A percentile compares a stretch with the other conserved stretches of the same genome.
These are phyloP conservation scores for Trachythela sp. DNA, from an alignment of 64 coral and sea anemone genomes.

Conservation along the genomic window DNA sequence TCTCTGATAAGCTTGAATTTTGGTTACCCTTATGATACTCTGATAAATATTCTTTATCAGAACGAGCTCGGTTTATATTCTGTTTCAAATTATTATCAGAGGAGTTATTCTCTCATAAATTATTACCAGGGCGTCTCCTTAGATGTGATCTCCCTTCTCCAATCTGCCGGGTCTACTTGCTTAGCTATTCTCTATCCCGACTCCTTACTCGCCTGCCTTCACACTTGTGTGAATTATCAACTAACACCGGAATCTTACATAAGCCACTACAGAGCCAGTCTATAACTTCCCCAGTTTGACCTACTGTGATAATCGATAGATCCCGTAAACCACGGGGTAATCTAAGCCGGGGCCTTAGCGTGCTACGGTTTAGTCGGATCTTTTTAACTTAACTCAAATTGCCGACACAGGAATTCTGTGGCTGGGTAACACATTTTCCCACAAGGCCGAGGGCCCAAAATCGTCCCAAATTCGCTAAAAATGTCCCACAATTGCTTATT, in stretches of 20 bases:
- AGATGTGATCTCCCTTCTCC: too few species aligned
- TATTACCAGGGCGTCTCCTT: too few species aligned
- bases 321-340: not conserved
- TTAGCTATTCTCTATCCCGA: too few species aligned
- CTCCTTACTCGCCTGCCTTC: not conserved
- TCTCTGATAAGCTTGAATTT: not conserved
- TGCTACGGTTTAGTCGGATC: not conserved
- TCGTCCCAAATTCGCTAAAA: too few species aligned
- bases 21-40: not conserved
- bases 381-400: not conserved
- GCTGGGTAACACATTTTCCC: not conserved
- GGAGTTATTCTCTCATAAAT: too few species aligned
- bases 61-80: too few species aligned
- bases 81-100: too few species aligned
- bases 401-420: not conserved
- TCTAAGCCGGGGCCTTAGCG: not conserved
- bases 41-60: too few species aligned
- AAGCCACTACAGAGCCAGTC: not conserved
- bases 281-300: not conserved
- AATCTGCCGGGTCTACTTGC: too few species aligned
- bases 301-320: conserved; percentile 2
- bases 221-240: not conserved
- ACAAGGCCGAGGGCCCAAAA: not conserved
- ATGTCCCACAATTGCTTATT: too few species aligned
- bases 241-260: not conserved